Conservation (phyloP, 1,140 invertebrate genomes). For the Listronotus bonariensis region DNA sequence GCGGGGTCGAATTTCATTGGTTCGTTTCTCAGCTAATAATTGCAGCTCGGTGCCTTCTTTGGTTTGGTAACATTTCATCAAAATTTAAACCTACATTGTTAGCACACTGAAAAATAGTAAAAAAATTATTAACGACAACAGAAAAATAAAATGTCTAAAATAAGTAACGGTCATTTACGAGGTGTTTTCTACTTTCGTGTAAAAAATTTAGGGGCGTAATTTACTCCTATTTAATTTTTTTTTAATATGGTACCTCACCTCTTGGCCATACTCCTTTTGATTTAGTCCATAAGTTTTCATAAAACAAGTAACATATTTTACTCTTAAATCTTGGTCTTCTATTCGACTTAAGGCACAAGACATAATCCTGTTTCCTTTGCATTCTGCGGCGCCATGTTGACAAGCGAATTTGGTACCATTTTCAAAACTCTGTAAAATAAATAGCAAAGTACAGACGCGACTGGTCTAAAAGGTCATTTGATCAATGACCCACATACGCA, state of each 20-base stretch:
- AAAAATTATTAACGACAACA: not conserved
- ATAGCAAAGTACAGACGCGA: not conserved
- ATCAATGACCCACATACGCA: too few relatives aligned
- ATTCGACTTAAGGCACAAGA: conserved; percentile 46
- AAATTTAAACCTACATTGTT: conserved; percentile 50
- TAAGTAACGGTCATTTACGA: not conserved
- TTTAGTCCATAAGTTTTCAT: conserved; percentile 41
- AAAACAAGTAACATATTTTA: conserved; percentile 50
- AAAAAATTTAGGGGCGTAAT: too few relatives aligned
- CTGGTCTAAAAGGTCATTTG: too few relatives aligned
- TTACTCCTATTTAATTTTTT: too few relatives aligned
- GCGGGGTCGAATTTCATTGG: conserved; percentile 56
- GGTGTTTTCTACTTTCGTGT: too few relatives aligned
- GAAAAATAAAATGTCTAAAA: not conserved
- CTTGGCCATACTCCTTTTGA: conserved; percentile 41
- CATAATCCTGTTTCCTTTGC: conserved; percentile 49
- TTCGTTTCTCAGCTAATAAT: conserved; percentile 62
- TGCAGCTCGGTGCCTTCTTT: conserved; percentile 59
- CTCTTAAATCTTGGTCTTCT: conserved; percentile 41
- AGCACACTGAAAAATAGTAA: conserved; percentile 58
- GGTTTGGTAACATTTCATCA: conserved; percentile 54
- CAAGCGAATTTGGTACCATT: conserved; percentile 45
- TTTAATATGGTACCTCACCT: conserved; percentile 31
- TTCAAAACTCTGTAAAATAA: conserved; percentile 42
- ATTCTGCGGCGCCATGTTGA: conserved; percentile 51